phyloP scores from a whole-genome alignment of 1,140 invertebrate species.

The Tetraneura akinire region DNA sequence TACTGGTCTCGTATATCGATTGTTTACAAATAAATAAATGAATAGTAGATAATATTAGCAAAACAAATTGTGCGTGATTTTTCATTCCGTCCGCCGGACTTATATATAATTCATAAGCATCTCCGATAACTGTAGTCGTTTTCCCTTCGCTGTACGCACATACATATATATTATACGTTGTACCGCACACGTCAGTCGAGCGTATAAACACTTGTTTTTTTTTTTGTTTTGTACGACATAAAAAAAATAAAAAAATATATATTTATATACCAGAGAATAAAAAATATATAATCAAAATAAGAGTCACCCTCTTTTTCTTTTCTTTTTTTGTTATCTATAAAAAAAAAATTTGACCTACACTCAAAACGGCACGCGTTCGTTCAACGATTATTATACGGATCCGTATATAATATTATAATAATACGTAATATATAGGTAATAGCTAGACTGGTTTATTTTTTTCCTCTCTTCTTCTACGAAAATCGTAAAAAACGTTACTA shows the following conservation, averaged over 20 bases:
- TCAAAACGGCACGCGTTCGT: not conserved
- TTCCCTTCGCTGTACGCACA: not conserved
- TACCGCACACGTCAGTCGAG: not conserved
- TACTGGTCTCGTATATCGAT: no score
- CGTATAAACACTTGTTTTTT: conserved; percentile 24
- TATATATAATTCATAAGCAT: conserved; percentile 43
- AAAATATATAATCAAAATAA: conserved; percentile 13
- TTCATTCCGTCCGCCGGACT: not conserved
- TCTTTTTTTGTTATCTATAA: not conserved
- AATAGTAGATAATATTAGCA: not conserved
- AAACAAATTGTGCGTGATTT: conserved; percentile 35
- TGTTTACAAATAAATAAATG: not conserved
- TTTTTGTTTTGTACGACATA: not conserved
- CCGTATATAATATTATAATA: not conserved
- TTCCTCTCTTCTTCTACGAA: no score
- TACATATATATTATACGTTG: no score
- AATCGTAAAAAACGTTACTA: no score
- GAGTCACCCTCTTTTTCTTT: conserved; percentile 2
- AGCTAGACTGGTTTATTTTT: no score
- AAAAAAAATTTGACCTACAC: conserved; percentile 15
- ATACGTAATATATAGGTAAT: not conserved
- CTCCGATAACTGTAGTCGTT: conserved; percentile 34
- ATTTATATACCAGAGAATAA: not conserved
- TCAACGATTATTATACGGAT: not conserved
- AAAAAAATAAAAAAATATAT: not conserved